Conservation (phyloP, 2,888 invertebrate genomes). For the Drosophila pseudotalamancana region DNA sequence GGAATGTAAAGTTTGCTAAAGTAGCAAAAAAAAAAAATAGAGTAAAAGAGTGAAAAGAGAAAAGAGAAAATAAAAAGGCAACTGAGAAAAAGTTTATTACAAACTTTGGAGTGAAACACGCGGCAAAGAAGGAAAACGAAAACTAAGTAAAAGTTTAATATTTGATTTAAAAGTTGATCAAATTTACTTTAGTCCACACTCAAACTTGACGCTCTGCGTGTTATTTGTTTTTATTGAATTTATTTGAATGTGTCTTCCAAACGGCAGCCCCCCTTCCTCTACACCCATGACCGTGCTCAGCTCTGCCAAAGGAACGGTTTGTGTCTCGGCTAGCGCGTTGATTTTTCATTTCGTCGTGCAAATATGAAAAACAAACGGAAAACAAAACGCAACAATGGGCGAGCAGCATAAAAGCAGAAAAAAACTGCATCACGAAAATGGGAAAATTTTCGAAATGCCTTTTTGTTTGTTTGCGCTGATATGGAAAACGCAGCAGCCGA, state of each 20-base stretch:
- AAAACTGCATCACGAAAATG: slow-evolving; percentile 40
- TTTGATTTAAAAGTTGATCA: slow-evolving; percentile 79
- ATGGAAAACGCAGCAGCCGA: slow-evolving; percentile 58
- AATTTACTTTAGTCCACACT: slow-evolving; percentile 76
- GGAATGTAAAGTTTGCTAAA: slow-evolving; percentile 69
- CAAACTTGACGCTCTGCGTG: slow-evolving; percentile 44
- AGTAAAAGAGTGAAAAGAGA: slow-evolving; percentile 1
- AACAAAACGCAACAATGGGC: slow-evolving; percentile 45
- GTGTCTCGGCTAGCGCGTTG: slow-evolving; percentile 56
- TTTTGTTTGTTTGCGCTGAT: slow-evolving; percentile 73
- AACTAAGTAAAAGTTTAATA: slow-evolving; percentile 72
- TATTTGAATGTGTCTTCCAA: slow-evolving; percentile 61
- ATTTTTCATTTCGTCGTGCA: slow-evolving; percentile 76
- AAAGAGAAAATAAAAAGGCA: slow-evolving; percentile 23
- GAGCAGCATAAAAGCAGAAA: slow-evolving; percentile 13
- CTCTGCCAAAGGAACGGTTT: slow-evolving; percentile 2
- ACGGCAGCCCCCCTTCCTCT: neutral
- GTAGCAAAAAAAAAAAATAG: slow-evolving; percentile 28
- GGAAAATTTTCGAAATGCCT: slow-evolving; percentile 59
- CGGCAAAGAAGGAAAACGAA: slow-evolving; percentile 45
- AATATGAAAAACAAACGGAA: slow-evolving; percentile 73
- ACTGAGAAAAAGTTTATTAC: slow-evolving; percentile 72
- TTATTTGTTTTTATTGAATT: slow-evolving; percentile 73
- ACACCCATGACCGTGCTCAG: too few species aligned
- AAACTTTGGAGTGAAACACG: slow-evolving; percentile 62